Evolutionary conservation across 2,113 vertebrate species (phyloP).

Genomic region (Sorex araneus): DNA sequence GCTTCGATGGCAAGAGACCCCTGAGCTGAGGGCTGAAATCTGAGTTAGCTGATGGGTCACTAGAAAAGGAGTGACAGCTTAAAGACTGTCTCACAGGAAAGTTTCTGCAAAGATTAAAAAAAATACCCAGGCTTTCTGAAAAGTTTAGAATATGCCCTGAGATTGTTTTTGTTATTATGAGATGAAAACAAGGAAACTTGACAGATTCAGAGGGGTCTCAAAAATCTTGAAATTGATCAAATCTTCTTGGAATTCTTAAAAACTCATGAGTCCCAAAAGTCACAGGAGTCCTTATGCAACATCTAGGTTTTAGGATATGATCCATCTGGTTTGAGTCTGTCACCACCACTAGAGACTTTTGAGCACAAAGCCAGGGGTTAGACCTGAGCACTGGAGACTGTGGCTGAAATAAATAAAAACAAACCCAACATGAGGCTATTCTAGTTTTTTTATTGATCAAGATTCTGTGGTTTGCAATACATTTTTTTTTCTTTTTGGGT

Average conservation of each 20-base stretch:
- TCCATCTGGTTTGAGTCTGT: too few species aligned
- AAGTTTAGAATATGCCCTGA: background rate
- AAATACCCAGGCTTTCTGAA: background rate
- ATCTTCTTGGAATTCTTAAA: too few species aligned
- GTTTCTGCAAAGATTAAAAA: background rate
- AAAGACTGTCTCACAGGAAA: background rate
- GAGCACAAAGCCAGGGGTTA: too few species aligned
- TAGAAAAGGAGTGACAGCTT: background rate
- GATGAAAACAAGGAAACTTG: background rate
- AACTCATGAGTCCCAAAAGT: background rate
- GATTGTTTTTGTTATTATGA: background rate
- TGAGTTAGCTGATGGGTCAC: background rate
- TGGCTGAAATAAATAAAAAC: too few species aligned
- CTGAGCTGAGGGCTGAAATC: background rate
- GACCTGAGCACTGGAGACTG: too few species aligned
- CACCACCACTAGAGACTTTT: too few species aligned
- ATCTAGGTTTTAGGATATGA: background rate
- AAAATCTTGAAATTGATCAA: background rate
- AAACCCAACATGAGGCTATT: too few species aligned
- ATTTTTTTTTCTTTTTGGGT: too few species aligned
- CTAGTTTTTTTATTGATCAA: too few species aligned
- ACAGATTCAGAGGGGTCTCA: background rate
- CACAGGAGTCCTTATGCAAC: background rate
- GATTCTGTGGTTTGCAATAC: too few species aligned
- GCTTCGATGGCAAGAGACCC: background rate